Conservation (phyloP, 2,888 invertebrate genomes). For the Monochamus alternatus region DNA sequence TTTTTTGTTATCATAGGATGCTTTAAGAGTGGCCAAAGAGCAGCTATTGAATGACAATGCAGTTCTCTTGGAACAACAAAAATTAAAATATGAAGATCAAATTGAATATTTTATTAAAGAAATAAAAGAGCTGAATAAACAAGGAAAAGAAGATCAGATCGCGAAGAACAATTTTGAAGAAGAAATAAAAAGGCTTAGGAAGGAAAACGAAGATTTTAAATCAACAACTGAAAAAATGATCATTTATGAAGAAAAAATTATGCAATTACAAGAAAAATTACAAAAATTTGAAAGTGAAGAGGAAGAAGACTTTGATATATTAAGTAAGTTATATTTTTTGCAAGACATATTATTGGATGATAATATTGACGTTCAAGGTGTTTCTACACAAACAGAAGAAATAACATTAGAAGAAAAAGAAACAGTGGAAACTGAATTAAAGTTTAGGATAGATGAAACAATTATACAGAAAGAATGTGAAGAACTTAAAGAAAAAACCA, state of each 20-base stretch:
- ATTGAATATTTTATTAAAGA: neutral
- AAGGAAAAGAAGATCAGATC: neutral
- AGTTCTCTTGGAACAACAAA: neutral
- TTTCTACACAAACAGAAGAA: conserved; percentile 2
- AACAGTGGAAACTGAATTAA: neutral
- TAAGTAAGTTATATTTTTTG: conserved; percentile 38
- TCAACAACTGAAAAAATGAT: neutral
- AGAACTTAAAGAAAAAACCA: neutral
- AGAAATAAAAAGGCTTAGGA: neutral
- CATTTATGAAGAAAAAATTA: neutral
- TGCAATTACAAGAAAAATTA: conserved; percentile 7
- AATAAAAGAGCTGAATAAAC: neutral
- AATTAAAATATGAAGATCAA: neutral
- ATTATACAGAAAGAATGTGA: neutral
- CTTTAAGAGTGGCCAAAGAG: neutral
- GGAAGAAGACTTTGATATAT: neutral
- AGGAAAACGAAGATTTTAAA: neutral
- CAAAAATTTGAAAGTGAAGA: neutral
- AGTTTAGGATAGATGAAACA: neutral
- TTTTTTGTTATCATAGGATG: neutral
- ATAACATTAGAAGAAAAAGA: neutral
- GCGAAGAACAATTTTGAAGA: neutral
- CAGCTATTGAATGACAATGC: neutral
- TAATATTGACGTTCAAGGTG: conserved; percentile 30
- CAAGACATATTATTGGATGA: conserved; percentile 36